Evolutionary conservation across 2,888 invertebrate genomes (phyloP).

Genomic region (Noctua janthe): DNA sequence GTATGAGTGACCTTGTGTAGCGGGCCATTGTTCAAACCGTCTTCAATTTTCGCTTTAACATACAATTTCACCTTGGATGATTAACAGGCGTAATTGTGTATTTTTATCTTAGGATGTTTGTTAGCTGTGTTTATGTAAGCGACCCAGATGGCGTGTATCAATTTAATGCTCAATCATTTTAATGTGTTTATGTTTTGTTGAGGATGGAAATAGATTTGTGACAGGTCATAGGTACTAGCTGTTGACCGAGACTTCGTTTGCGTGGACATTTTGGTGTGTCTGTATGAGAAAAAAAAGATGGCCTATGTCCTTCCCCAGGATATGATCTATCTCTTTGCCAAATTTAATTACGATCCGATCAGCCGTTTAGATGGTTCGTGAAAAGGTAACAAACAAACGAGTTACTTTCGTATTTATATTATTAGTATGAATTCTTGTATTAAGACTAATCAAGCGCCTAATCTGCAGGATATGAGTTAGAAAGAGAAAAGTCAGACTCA

Average conservation of each 20-base stretch:
- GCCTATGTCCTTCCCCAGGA: too few species aligned
- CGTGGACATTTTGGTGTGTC: too few species aligned
- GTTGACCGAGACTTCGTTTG: too few species aligned
- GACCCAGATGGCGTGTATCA: slow-evolving; percentile 49
- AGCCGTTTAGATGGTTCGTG: too few species aligned
- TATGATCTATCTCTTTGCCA: too few species aligned
- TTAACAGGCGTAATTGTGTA: slow-evolving; percentile 75
- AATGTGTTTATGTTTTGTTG: slow-evolving; percentile 15
- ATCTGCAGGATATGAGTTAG: not conserved
- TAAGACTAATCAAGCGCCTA: not conserved
- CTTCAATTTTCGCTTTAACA: slow-evolving; percentile 84
- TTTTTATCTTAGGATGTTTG: slow-evolving; percentile 67
- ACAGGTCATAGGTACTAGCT: not conserved
- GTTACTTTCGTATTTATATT: too few species aligned
- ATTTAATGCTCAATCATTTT: slow-evolving; percentile 14
- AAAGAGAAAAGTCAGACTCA: not conserved
- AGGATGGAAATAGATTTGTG: not conserved
- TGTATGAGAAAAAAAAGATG: too few species aligned
- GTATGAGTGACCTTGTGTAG: slow-evolving; percentile 78
- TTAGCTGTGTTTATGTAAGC: slow-evolving; percentile 61
- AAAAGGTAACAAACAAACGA: too few species aligned
- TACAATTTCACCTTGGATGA: slow-evolving; percentile 86
- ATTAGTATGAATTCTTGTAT: not conserved
- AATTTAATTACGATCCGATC: too few species aligned
- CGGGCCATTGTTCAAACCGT: slow-evolving; percentile 78